These are phyloP conservation scores for Podarcis siculus DNA, from an alignment of 2,797 vertebrate genomes.

Conservation along the genomic window DNA sequence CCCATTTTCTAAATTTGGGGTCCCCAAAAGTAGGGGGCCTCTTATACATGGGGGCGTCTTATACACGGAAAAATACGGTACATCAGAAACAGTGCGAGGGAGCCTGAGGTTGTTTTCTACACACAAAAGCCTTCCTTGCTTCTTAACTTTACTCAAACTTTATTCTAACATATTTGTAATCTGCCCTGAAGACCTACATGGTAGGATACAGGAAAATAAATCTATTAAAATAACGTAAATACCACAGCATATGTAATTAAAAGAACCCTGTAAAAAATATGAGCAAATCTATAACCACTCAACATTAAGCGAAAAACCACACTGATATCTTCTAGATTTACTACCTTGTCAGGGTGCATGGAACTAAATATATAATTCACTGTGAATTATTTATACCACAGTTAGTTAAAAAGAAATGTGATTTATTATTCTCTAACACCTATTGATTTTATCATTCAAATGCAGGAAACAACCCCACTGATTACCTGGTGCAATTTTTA, in stretches of 20 bases:
- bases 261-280: neutral
- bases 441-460: neutral
- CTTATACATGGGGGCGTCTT: no score
- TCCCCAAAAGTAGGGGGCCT: no score
- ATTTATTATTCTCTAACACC: neutral
- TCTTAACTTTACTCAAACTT: neutral
- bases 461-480: neutral
- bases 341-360: neutral
- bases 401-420: neutral
- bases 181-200: neutral
- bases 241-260: neutral
- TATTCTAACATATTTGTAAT: neutral
- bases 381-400: conserved; percentile 31
- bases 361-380: conserved; percentile 3
- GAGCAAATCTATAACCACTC: neutral
- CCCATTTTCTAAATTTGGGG: no score
- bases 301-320: conserved; percentile 5
- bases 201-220: neutral
- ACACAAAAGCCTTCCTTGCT: neutral
- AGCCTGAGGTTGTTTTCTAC: neutral
- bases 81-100: neutral
- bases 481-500: conserved; percentile 12
- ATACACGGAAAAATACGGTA: no score
- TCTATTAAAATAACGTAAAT: neutral
- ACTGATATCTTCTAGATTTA: neutral